Percentiles rank a stretch among this genome's conserved stretches.
These are phyloP conservation scores for Lateolabrax maculatus DNA, from an alignment of 2,797 vertebrate species.

Conservation along the genomic window DNA sequence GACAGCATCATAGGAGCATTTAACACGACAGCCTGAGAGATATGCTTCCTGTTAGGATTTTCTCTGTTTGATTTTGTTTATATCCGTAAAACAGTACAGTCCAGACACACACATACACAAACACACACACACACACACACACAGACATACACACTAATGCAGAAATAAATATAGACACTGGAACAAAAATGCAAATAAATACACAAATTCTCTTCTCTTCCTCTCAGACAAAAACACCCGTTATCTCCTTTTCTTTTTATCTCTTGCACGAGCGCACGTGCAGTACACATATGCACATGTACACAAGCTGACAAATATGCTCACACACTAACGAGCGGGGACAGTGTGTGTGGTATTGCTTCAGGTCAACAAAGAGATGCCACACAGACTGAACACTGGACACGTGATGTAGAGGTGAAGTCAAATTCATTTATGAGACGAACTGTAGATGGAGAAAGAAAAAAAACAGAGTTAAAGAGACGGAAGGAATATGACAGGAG, in stretches of 20 bases:
- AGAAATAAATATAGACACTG: conserved; percentile 16
- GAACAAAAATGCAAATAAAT: conserved; percentile 34
- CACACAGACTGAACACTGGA: conserved; percentile 11
- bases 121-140: conserved; percentile 14
- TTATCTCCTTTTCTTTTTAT: conserved; percentile 10
- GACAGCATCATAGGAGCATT: conserved; percentile 35
- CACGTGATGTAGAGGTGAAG: neutral
- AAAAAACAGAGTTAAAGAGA: neutral
- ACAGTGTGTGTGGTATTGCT: conserved; percentile 41
- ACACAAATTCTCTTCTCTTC: neutral
- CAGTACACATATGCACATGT: conserved; percentile 3
- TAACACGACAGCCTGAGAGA: conserved; percentile 22
- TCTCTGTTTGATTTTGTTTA: conserved; percentile 63
- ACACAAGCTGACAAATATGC: neutral
- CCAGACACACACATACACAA: conserved; percentile 35
- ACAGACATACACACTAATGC: neutral
- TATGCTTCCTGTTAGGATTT: conserved; percentile 55
- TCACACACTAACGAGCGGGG: neutral
- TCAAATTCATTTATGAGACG: neutral
- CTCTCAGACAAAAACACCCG: conserved; percentile 25
- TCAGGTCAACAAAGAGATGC: conserved; percentile 24
- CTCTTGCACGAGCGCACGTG: neutral
- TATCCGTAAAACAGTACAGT: conserved; percentile 48
- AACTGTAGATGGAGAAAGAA: neutral
- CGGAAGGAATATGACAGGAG: conserved; percentile 21